Evolutionary conservation across 2,113 vertebrate genomes (phyloP).

Genomic region (Vicugna pacos): DNA sequence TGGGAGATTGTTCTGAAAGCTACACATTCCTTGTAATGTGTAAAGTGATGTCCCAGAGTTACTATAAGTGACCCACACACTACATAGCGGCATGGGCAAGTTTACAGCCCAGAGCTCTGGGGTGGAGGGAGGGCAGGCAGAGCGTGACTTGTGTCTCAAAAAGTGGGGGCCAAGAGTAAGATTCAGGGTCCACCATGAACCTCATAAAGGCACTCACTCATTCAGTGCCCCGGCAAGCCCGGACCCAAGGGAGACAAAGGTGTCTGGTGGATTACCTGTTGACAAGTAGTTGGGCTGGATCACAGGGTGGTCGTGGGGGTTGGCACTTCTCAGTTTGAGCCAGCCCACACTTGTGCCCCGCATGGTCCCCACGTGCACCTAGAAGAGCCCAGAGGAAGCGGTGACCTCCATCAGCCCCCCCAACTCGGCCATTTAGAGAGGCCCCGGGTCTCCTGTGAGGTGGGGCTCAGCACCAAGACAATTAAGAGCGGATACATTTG

Average conservation of each 20-base stretch:
- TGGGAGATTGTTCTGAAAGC: neutral
- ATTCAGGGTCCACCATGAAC: neutral
- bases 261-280: conserved; percentile 87
- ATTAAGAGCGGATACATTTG: neutral
- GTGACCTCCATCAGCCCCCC: neutral
- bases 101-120: neutral
- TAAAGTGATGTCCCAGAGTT: neutral
- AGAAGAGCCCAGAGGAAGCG: conserved; percentile 33
- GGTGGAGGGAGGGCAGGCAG: neutral
- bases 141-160: neutral
- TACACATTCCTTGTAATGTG: neutral
- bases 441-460: neutral
- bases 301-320: conserved; percentile 93
- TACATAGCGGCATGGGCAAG: fast-evolving
- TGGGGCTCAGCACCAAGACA: neutral
- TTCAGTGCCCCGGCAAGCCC: neutral
- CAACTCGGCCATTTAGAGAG: neutral
- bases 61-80: neutral
- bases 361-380: conserved; percentile 98
- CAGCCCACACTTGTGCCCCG: conserved; percentile 94
- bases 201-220: neutral
- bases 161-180: neutral
- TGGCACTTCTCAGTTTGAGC: conserved; percentile 93
- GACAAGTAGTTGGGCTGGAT: conserved; percentile 98
- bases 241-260: neutral